phyloP scores from a whole-genome alignment of 2,888 invertebrate genomes.

The Meliscaeva auricollis region DNA sequence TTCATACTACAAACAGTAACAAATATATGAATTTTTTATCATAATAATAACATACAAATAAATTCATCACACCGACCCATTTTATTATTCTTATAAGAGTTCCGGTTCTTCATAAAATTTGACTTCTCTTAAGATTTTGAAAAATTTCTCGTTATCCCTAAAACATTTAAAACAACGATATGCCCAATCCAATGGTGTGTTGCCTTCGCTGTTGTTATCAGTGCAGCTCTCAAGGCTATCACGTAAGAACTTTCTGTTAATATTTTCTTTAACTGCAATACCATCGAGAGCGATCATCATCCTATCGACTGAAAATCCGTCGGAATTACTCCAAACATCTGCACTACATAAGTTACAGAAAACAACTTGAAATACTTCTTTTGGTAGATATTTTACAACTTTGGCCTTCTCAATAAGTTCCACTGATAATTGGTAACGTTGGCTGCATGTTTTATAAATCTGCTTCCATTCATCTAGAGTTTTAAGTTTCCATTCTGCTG shows the following conservation, averaged over 20 bases:
- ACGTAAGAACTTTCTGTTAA: not conserved
- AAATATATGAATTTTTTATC: too few species aligned
- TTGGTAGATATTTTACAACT: not conserved
- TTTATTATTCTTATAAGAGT: too few species aligned
- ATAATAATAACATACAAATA: too few species aligned
- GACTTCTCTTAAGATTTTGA: not conserved
- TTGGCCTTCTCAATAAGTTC: not conserved
- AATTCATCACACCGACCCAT: too few species aligned
- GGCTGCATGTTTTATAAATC: not conserved
- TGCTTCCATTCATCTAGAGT: not conserved
- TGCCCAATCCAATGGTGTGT: constrained; percentile 32
- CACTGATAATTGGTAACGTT: too few species aligned
- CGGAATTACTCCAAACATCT: not conserved
- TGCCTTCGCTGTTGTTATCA: constrained; percentile 41
- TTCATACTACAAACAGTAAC: too few species aligned
- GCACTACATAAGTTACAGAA: not conserved
- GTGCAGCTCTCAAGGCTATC: not conserved
- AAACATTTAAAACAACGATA: constrained; percentile 43
- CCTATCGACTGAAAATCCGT: not conserved
- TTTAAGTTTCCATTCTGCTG: not conserved
- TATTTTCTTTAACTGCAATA: too few species aligned
- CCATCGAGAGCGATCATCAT: not conserved
- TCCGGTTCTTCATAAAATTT: not conserved
- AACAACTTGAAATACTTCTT: not conserved
- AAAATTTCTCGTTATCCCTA: constrained; percentile 2